Percentiles rank a stretch among this genome's conserved stretches.
Evolutionary conservation across 2,888 invertebrate genomes (phyloP).

Genomic region (Amphipyra berbera): DNA sequence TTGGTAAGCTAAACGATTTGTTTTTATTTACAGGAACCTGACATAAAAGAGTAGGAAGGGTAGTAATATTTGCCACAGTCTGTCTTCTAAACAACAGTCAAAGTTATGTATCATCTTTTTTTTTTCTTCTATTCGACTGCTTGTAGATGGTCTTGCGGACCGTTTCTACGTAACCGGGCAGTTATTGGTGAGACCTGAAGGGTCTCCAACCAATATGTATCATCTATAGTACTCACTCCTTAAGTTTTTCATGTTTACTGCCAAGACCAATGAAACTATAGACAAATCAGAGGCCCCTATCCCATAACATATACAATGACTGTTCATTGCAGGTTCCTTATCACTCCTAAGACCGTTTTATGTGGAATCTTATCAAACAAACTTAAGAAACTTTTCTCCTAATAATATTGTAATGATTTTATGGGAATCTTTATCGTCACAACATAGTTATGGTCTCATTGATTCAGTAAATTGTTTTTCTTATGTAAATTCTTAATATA

Average conservation of each 20-base stretch:
- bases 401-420: constrained; percentile 30
- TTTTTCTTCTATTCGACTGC: no score
- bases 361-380: constrained; percentile 13
- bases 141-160: no score
- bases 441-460: constrained; percentile 1
- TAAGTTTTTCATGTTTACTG: neutral
- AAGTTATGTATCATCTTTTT: neutral
- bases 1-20: no score
- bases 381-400: constrained; percentile 11
- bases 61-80: no score
- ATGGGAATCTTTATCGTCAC: constrained; percentile 2
- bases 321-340: constrained; percentile 7
- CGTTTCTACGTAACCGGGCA: no score
- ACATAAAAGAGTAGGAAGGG: no score
- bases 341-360: constrained; percentile 9
- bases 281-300: constrained; percentile 1
- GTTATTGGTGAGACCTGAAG: no score
- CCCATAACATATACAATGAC: constrained; percentile 5
- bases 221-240: no score
- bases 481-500: no score
- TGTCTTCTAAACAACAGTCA: no score
- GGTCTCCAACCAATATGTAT: no score
- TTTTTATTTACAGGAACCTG: no score
- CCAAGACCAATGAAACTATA: constrained; percentile 13
- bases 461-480: constrained; percentile 5